These are phyloP conservation scores for Anseranas semipalmata DNA, from an alignment of 2,113 vertebrate genomes.

Conservation along the genomic window DNA sequence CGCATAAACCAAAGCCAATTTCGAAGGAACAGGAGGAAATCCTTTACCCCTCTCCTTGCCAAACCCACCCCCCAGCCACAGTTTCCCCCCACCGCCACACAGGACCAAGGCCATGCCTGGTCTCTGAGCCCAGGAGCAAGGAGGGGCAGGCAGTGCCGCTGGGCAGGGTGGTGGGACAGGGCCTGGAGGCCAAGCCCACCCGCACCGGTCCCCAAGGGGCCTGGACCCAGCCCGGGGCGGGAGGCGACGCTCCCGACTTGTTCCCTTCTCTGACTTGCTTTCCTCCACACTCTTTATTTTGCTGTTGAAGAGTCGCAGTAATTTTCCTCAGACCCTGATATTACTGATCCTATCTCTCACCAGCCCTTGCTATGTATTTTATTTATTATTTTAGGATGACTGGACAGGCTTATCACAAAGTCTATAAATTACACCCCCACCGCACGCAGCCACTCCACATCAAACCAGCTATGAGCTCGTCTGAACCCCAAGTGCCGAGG, in stretches of 20 bases:
- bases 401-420: constrained; percentile 34
- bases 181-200: not conserved
- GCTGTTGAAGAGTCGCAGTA: not conserved
- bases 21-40: rapidly evolving
- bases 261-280: not conserved
- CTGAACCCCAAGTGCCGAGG: not conserved
- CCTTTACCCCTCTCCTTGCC: not conserved
- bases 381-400: constrained; percentile 53
- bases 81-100: not conserved
- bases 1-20: rapidly evolving
- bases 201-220: not conserved
- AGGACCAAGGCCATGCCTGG: too few relatives aligned
- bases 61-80: not conserved
- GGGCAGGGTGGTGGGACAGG: not conserved
- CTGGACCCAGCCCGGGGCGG: rapidly evolving
- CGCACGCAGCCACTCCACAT: not conserved
- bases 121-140: not conserved
- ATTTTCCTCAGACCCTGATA: constrained; percentile 12
- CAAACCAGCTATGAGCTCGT: not conserved
- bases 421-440: constrained; percentile 28
- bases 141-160: too few relatives aligned
- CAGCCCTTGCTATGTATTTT: not conserved
- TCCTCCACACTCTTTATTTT: not conserved
- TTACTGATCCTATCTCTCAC: constrained; percentile 30
- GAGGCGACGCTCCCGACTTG: not conserved